Conservation (phyloP, 2,113 vertebrate species). For the Sebastes schlegelii region DNA sequence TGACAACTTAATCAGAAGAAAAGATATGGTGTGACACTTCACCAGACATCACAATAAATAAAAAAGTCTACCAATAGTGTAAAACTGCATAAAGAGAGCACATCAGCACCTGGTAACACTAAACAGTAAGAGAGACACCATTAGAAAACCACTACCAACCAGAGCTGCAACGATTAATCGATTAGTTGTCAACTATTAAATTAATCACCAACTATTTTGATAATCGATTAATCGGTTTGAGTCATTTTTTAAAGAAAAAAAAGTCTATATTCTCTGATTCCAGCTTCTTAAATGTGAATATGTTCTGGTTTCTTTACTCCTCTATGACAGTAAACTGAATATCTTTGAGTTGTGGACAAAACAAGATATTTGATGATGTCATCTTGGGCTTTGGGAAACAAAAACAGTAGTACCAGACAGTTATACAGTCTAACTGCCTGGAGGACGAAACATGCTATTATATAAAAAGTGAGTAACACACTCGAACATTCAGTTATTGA, state of each 20-base stretch:
- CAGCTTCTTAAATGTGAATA: no score
- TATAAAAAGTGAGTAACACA: background rate
- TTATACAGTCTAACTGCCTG: background rate
- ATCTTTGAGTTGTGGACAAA: no score
- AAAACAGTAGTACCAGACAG: background rate
- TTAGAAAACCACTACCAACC: background rate
- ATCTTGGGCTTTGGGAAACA: no score
- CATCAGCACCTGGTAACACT: background rate
- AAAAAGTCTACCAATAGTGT: background rate
- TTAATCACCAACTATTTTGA: no score
- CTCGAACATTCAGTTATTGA: background rate
- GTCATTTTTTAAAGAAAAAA: no score
- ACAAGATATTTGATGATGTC: no score
- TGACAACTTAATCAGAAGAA: background rate
- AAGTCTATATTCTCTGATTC: no score
- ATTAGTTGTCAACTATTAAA: no score
- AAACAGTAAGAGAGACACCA: background rate
- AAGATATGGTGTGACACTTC: background rate
- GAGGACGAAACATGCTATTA: background rate
- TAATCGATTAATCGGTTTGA: no score
- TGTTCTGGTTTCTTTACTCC: no score
- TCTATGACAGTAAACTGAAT: no score
- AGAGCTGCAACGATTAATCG: background rate
- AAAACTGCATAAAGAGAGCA: background rate
- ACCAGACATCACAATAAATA: background rate